A percentile compares a stretch with the other conserved stretches of the same genome.
Evolutionary conservation across 2,888 invertebrate species (phyloP).

Genomic region (Torymus auratus): DNA sequence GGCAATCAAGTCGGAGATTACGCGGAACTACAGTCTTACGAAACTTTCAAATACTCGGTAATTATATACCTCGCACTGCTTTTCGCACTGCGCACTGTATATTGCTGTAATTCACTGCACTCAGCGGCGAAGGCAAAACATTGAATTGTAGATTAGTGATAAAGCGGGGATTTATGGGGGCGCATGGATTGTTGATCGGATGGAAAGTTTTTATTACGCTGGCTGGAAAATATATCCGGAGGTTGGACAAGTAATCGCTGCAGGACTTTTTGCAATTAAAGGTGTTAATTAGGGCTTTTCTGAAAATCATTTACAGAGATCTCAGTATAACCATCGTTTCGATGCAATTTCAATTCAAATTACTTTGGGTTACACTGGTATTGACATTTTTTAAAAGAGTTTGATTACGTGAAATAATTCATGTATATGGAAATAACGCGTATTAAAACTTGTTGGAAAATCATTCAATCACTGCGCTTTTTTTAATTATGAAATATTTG

Average conservation of each 20-base stretch:
- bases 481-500: too few species aligned
- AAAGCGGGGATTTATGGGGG: conserved; percentile 29
- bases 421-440: too few species aligned
- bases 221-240: not conserved
- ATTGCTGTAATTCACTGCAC: conserved; percentile 39
- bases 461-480: too few species aligned
- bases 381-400: too few species aligned
- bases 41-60: conserved; percentile 62
- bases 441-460: too few species aligned
- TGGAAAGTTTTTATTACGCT: conserved; percentile 34
- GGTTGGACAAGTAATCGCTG: not conserved
- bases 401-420: too few species aligned
- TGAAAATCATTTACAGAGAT: too few species aligned
- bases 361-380: too few species aligned
- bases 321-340: too few species aligned
- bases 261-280: too few species aligned
- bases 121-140: conserved; percentile 3
- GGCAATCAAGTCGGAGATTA: conserved; percentile 60
- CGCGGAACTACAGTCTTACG: conserved; percentile 57
- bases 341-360: too few species aligned
- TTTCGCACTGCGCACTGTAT: conserved; percentile 11
- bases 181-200: not conserved
- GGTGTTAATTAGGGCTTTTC: too few species aligned
- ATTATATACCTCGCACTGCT: conserved; percentile 17
- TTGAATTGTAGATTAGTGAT: conserved; percentile 50